These are phyloP conservation scores for Chironomus riparius DNA, from an alignment of 2,888 invertebrate species.

Conservation along the genomic window DNA sequence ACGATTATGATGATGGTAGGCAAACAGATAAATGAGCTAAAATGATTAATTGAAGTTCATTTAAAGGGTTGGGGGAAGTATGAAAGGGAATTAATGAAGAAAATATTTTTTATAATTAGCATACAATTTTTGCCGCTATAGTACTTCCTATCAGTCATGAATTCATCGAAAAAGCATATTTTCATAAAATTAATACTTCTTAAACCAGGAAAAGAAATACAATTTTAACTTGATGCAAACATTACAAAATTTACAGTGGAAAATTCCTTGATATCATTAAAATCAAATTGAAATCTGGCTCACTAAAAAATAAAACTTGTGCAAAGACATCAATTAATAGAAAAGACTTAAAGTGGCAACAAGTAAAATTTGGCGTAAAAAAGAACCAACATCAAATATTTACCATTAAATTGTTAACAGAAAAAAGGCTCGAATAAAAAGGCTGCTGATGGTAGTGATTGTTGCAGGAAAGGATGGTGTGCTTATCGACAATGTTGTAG, in stretches of 20 bases:
- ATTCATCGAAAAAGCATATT: too few species aligned
- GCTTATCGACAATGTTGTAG: not conserved
- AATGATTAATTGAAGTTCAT: constrained; percentile 14
- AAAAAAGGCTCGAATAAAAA: not conserved
- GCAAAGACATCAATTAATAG: too few species aligned
- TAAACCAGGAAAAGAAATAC: too few species aligned
- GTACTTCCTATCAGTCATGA: not conserved
- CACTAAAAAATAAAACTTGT: too few species aligned
- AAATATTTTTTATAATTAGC: not conserved
- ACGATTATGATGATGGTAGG: not conserved
- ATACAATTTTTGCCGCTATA: not conserved
- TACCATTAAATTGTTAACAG: not conserved
- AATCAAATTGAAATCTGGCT: too few species aligned
- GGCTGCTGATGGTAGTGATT: not conserved
- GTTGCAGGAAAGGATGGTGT: not conserved
- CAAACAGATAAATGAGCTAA: not conserved
- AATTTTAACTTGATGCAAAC: too few species aligned
- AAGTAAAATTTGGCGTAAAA: not conserved
- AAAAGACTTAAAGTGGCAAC: not conserved
- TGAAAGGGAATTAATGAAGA: not conserved
- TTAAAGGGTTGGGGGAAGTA: not conserved
- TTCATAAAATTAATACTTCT: too few species aligned
- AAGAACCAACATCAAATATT: constrained; percentile 7
- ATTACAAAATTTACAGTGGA: too few species aligned
- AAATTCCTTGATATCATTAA: too few species aligned